Conservation (phyloP, 2,113 vertebrate species). For the Albula glossodonta region DNA sequence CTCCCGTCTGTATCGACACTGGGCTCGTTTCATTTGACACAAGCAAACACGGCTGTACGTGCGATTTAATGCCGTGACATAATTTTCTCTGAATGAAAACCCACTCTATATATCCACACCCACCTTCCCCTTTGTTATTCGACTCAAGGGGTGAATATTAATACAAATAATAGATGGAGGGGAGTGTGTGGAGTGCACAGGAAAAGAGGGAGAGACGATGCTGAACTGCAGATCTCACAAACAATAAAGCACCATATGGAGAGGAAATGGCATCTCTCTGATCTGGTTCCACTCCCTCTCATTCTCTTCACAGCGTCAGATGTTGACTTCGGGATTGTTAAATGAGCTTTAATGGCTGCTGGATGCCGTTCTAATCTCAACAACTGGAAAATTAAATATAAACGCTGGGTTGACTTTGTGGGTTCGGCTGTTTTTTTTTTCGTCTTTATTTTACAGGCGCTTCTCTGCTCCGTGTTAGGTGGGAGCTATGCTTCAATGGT, state of each 20-base stretch:
- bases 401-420: constrained; percentile 47
- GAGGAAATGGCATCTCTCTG: constrained; percentile 35
- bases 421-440: constrained; percentile 15
- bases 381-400: constrained; percentile 55
- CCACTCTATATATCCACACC: not conserved
- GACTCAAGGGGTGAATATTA: not conserved
- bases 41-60: no score
- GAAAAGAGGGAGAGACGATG: not conserved
- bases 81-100: not conserved
- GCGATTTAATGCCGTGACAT: not conserved
- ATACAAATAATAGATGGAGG: not conserved
- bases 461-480: constrained; percentile 3
- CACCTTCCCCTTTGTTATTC: not conserved
- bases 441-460: not conserved
- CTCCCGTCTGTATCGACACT: no score
- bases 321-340: constrained; percentile 51
- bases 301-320: constrained; percentile 41
- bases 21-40: no score
- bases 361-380: constrained; percentile 59
- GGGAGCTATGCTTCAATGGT: constrained; percentile 41
- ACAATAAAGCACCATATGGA: constrained; percentile 20
- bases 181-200: not conserved
- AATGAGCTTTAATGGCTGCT: constrained; percentile 46
- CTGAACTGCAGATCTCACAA: not conserved
- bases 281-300: constrained; percentile 36